Conservation (phyloP, 1,140 invertebrate species). For the Cydia amplana region DNA sequence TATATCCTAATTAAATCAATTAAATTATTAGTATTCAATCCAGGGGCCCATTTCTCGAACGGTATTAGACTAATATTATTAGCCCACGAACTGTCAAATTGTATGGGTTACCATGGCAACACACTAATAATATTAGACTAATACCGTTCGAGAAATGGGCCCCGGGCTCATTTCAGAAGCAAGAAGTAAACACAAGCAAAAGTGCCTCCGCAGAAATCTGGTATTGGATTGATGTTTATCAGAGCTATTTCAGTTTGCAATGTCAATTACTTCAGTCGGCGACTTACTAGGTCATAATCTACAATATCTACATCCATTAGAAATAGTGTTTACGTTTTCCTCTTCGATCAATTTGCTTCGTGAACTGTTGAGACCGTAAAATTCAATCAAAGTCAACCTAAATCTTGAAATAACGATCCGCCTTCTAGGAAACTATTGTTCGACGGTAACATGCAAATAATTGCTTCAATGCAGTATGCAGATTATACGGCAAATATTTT, state of each 20-base stretch:
- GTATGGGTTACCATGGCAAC: no score
- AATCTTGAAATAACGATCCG: slow-evolving; percentile 59
- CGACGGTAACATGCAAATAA: slow-evolving; percentile 60
- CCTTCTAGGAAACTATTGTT: slow-evolving; percentile 60
- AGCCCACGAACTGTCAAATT: no score
- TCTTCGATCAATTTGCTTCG: background rate
- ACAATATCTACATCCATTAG: slow-evolving; percentile 44
- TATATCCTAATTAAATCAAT: background rate
- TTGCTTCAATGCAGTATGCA: slow-evolving; percentile 47
- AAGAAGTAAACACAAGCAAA: background rate
- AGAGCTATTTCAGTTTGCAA: slow-evolving; percentile 53
- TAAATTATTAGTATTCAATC: background rate
- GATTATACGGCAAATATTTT: slow-evolving; percentile 68
- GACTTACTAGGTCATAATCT: slow-evolving; percentile 46
- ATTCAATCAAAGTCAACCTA: slow-evolving; percentile 48
- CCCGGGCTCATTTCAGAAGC: background rate
- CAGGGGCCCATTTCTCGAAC: no score
- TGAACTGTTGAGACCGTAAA: slow-evolving; percentile 37
- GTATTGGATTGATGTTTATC: slow-evolving; percentile 50
- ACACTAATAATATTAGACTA: no score
- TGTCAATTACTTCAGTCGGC: slow-evolving; percentile 46
- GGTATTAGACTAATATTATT: no score
- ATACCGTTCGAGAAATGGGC: no score
- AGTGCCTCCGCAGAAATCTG: slow-evolving; percentile 38
- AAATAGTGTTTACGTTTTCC: slow-evolving; percentile 51